A percentile compares a stretch with the other conserved stretches of the same genome.
Evolutionary conservation across 2,888 invertebrate species (phyloP).

Genomic region (Caenorhabditis sp.): DNA sequence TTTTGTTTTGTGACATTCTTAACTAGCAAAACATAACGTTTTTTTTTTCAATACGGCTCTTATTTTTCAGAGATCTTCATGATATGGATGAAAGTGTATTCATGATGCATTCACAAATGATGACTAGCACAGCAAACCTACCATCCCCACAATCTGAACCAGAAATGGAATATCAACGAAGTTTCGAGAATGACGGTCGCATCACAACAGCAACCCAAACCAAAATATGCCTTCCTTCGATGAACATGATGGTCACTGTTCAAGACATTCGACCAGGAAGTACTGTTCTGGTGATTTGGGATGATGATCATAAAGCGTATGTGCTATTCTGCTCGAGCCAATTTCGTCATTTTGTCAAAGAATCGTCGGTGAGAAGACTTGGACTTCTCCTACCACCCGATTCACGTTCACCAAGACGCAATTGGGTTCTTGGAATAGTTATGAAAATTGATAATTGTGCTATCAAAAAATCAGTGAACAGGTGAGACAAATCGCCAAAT

Average conservation of each 20-base stretch:
- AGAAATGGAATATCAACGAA: constrained; percentile 11
- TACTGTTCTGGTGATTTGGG: constrained; percentile 65
- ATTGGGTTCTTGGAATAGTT: constrained; percentile 62
- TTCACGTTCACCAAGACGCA: constrained; percentile 38
- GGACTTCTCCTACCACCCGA: constrained; percentile 35
- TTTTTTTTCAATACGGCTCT: too few relatives aligned
- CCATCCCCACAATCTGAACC: constrained; percentile 3
- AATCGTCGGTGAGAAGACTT: constrained; percentile 57
- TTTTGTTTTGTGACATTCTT: too few relatives aligned
- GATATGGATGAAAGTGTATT: constrained; percentile 29
- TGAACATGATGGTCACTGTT: constrained; percentile 46
- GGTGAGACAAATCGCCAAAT: constrained; percentile 37
- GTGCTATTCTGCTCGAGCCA: constrained; percentile 59
- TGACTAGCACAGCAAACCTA: constrained; percentile 10
- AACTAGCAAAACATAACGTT: too few relatives aligned
- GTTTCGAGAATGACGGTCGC: not conserved
- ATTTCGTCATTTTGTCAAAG: constrained; percentile 64
- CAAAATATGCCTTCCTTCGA: constrained; percentile 18
- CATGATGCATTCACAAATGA: constrained; percentile 11
- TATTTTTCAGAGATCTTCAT: not conserved
- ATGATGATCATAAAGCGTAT: constrained; percentile 59
- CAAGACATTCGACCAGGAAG: constrained; percentile 62
- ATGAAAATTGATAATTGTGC: constrained; percentile 63
- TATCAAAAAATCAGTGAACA: constrained; percentile 63
- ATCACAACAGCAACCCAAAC: constrained; percentile 21